A percentile compares a stretch with the other conserved stretches of the same genome.
phyloP scores from a whole-genome alignment of 2,888 invertebrate genomes.

The Drosophila macrospina region DNA sequence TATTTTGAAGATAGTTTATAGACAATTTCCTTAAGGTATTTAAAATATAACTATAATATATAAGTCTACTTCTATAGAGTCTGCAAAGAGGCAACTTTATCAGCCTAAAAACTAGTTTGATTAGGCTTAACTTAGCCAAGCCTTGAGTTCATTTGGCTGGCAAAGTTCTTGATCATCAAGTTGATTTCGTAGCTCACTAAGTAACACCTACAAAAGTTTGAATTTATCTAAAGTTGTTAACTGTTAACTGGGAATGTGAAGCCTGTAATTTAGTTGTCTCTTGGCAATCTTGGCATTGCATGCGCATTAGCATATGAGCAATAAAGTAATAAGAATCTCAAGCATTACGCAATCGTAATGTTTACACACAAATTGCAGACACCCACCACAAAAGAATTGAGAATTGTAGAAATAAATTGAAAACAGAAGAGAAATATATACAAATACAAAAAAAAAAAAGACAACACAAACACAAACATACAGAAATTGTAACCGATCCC shows the following conservation, averaged over 20 bases:
- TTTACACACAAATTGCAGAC: slow-evolving; percentile 17
- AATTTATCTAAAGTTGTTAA: slow-evolving; percentile 3
- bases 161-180: neutral
- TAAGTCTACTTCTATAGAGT: too few species aligned
- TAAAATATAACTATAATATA: too few species aligned
- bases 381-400: slow-evolving; percentile 52
- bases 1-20: too few species aligned
- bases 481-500: slow-evolving; percentile 33
- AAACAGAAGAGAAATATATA: slow-evolving; percentile 11
- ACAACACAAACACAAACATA: neutral
- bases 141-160: neutral
- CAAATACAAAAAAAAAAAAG: neutral
- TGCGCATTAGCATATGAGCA: slow-evolving; percentile 25
- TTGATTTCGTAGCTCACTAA: neutral
- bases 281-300: neutral
- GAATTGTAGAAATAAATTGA: slow-evolving; percentile 8
- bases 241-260: slow-evolving; percentile 12
- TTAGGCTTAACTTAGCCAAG: neutral
- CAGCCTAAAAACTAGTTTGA: neutral
- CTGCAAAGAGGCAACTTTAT: neutral
- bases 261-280: slow-evolving; percentile 27
- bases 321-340: slow-evolving; percentile 27
- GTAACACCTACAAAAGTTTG: slow-evolving; percentile 6
- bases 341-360: slow-evolving; percentile 51
- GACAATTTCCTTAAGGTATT: too few species aligned